Evolutionary conservation across 2,888 invertebrate genomes (phyloP), one percentile per base, ranked within the genome.

Genomic region (Diaperis boleti): DNA sequence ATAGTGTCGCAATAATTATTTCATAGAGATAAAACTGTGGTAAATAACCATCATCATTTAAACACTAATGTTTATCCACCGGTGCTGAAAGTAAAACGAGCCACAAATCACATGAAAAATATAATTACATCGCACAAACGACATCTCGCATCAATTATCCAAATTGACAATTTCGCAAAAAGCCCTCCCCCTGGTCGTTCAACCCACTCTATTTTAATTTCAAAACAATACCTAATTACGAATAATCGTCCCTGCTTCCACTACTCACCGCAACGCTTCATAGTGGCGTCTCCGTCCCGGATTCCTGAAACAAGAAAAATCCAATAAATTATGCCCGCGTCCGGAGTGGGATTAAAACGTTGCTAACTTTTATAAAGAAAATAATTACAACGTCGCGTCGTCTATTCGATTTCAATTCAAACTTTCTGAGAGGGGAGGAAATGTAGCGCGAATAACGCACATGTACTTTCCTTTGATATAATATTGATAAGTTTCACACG

Each of bases 401-500:
- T 47, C 31, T 47, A 55, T 42, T 56, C 33, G 44, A 56, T 44
- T 42, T 56, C 44, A 47, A 47, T 57, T 13, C 45, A 13, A 37
- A 35, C 14, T 35, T 47, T 37, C 10, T 3, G 26, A 22, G 22
- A 17, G 20, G 14, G 26, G n/a, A 41, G 50, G 47, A 52, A 63
- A 63, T 59, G 37, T 59, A 59, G 11, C 59, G 45, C 44, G 59
- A 63, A 52, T 62, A 45, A 57, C 44, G 63, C 63, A 63, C 63
- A 59, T 63, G 57, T 18, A 57, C 59, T 44, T 49, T 33, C 50
- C 57, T 45, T 57, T 59, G 63, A 59, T 55, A 55, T n/a, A n/a
- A n/a, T 49, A 57, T 57, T 59, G 63, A 63, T 59, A 63, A 63
- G 57, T 63, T 59, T 59, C 42, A 31, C 62, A 33, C 52, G 45